These are phyloP conservation scores for Colinus virginianus DNA, from an alignment of 2,113 vertebrate genomes.

Conservation along the genomic window DNA sequence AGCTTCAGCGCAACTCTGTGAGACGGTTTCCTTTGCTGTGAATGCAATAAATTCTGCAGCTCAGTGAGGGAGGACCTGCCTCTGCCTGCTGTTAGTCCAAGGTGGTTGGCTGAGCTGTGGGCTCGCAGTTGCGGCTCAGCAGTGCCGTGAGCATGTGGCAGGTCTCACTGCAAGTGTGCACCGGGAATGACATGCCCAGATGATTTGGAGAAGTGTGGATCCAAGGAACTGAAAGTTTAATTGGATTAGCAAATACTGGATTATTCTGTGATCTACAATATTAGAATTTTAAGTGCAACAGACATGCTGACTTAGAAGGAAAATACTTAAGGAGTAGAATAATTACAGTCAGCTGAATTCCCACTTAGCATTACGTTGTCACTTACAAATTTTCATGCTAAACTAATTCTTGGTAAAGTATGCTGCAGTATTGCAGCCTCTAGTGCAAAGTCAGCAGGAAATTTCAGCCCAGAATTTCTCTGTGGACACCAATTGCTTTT, in stretches of 20 bases:
- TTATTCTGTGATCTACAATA: not conserved
- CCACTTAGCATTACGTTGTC: not conserved
- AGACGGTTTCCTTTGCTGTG: not conserved
- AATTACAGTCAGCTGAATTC: constrained; percentile 7
- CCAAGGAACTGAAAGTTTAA: constrained; percentile 28
- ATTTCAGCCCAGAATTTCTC: not conserved
- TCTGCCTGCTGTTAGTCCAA: not conserved
- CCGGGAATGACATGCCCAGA: not conserved
- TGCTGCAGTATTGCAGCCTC: not conserved
- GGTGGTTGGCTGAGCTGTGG: too few relatives aligned
- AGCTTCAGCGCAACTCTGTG: not conserved
- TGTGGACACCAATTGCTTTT: too few relatives aligned
- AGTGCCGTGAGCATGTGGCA: not conserved
- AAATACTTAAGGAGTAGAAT: not conserved
- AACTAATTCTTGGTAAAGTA: not conserved
- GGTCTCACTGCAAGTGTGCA: not conserved
- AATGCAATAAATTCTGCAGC: not conserved
- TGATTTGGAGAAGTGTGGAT: not conserved
- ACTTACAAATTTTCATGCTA: not conserved
- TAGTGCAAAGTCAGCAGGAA: not conserved
- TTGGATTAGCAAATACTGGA: not conserved
- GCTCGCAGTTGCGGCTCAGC: not conserved
- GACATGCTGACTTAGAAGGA: not conserved
- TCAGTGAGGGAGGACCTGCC: not conserved
- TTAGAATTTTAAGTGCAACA: not conserved